phyloP scores from a whole-genome alignment of 53 echinoderm and acorn worm species.

The Zoroaster sp. region DNA sequence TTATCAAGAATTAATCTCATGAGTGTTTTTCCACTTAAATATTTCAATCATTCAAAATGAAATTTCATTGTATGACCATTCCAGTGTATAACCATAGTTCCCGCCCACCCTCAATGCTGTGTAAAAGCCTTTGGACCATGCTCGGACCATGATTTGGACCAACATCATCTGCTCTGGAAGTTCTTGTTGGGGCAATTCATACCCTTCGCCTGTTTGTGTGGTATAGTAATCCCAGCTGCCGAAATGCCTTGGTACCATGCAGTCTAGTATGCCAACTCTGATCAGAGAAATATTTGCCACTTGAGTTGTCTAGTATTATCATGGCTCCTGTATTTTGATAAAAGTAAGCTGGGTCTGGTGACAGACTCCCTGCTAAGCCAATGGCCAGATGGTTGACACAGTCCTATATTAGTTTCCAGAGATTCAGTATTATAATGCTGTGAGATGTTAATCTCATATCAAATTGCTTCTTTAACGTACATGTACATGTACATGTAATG shows the following conservation, averaged over 20 bases:
- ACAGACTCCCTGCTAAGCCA: background rate
- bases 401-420: background rate
- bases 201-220: background rate
- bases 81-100: too few relatives aligned
- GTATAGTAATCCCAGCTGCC: background rate
- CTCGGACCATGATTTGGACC: background rate
- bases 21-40: too few relatives aligned
- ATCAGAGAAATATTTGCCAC: conserved; percentile 30
- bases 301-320: background rate
- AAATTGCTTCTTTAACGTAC: background rate
- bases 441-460: background rate
- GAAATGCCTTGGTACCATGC: background rate
- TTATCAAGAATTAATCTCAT: too few relatives aligned
- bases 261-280: background rate
- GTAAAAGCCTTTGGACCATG: background rate
- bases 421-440: background rate
- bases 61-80: too few relatives aligned
- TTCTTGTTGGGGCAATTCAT: background rate
- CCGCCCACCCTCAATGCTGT: background rate
- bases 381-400: background rate
- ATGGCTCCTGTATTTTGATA: too few relatives aligned
- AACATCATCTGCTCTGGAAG: background rate
- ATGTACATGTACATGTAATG: background rate
- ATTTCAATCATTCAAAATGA: too few relatives aligned
- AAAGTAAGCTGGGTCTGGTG: background rate